Evolutionary conservation across 2,888 invertebrate genomes (phyloP).

Genomic region (Melieria picta): DNA sequence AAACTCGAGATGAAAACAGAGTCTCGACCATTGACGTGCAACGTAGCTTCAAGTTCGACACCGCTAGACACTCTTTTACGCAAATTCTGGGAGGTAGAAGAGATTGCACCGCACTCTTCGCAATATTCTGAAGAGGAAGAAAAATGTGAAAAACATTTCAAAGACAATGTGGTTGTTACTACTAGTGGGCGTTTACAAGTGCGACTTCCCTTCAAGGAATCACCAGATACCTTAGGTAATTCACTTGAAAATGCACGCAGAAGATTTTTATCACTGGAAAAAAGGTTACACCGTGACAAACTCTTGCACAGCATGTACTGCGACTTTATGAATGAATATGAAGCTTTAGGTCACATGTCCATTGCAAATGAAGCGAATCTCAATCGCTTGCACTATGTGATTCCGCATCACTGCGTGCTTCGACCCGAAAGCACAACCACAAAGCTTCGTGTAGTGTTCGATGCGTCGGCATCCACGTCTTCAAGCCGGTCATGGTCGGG

Average conservation of each 20-base stretch:
- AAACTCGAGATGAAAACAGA: background rate
- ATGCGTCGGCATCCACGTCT: slow-evolving; percentile 29
- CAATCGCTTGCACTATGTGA: slow-evolving; percentile 20
- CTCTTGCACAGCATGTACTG: slow-evolving; percentile 7
- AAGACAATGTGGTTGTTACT: slow-evolving; percentile 12
- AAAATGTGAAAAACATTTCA: slow-evolving; percentile 28
- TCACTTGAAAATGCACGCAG: slow-evolving; percentile 18
- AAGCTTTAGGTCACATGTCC: slow-evolving; percentile 26
- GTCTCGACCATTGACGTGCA: background rate
- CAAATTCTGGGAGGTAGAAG: slow-evolving; percentile 32
- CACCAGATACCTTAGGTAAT: slow-evolving; percentile 22
- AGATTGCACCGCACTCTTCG: no score
- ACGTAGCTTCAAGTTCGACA: background rate
- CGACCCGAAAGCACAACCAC: slow-evolving; percentile 32
- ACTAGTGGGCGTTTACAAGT: slow-evolving; percentile 24
- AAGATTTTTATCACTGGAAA: slow-evolving; percentile 26
- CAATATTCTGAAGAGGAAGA: slow-evolving; percentile 17
- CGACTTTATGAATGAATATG: slow-evolving; percentile 30
- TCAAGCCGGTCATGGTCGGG: slow-evolving; percentile 20
- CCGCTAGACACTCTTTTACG: slow-evolving; percentile 1
- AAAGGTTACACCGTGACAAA: slow-evolving; percentile 10
- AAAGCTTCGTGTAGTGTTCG: slow-evolving; percentile 34
- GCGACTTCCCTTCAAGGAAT: slow-evolving; percentile 27
- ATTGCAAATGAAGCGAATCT: background rate
- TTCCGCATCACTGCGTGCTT: slow-evolving; percentile 34